Percentiles rank a stretch among this genome's conserved stretches.
Evolutionary conservation across 2,113 vertebrate species (phyloP).

Genomic region (Irena cyanogastra): DNA sequence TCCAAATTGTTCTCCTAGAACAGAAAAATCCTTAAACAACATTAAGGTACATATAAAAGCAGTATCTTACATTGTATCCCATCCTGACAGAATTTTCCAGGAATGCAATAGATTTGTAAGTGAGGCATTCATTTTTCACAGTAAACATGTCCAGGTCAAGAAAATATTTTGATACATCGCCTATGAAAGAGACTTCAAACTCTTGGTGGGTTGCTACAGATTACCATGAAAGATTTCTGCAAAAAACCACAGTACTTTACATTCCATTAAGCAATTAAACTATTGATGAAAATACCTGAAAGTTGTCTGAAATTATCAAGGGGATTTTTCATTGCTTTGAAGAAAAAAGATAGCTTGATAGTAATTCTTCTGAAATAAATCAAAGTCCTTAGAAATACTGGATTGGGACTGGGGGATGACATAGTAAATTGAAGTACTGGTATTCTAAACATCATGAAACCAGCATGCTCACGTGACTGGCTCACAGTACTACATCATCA

Average conservation of each 20-base stretch:
- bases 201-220: not conserved
- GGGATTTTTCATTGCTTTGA: not conserved
- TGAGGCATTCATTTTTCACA: not conserved
- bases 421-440: not conserved
- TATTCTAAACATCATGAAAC: not conserved
- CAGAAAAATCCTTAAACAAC: not conserved
- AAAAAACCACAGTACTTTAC: not conserved
- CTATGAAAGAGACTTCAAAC: not conserved
- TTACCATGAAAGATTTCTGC: not conserved
- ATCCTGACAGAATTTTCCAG: not conserved
- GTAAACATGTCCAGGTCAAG: not conserved
- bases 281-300: not conserved
- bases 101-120: not conserved
- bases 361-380: not conserved
- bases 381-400: not conserved
- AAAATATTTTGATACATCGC: not conserved
- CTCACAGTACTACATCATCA: not conserved
- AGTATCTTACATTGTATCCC: not conserved
- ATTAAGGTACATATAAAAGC: not conserved
- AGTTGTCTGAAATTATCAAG: not conserved
- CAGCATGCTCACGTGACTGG: rapidly evolving
- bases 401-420: not conserved
- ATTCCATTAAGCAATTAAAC: not conserved
- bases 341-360: not conserved
- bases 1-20: not conserved